A percentile compares a stretch with the other conserved stretches of the same genome.
Evolutionary conservation across 2,797 vertebrate genomes (phyloP).

Genomic region (Neosilurus hyrtlii): DNA sequence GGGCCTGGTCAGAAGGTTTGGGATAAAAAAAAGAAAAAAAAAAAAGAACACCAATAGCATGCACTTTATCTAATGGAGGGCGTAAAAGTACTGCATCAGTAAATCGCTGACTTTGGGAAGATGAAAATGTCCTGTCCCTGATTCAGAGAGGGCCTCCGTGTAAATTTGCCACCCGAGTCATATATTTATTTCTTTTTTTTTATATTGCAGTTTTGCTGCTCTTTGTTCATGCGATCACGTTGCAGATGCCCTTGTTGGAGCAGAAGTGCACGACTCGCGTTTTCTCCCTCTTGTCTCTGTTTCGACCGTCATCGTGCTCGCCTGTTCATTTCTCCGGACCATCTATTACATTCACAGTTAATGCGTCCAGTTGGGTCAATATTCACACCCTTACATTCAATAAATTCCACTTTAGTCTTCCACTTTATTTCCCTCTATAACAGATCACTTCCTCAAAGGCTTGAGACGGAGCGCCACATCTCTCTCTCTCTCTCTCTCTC

Average conservation of each 20-base stretch:
- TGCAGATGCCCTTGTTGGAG: constrained; percentile 40
- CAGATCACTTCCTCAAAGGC: constrained; percentile 29
- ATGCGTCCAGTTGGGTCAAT: not conserved
- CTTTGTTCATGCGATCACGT: constrained; percentile 22
- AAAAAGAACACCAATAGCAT: constrained; percentile 57
- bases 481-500: not conserved
- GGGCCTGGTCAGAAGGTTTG: constrained; percentile 63
- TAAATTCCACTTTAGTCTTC: not conserved
- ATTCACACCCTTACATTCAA: not conserved
- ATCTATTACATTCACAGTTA: not conserved
- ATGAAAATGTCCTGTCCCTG: constrained; percentile 37
- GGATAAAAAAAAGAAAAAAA: not conserved
- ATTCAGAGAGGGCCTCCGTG: constrained; percentile 20
- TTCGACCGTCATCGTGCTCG: not conserved
- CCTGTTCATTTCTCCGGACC: not conserved
- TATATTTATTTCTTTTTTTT: constrained; percentile 19
- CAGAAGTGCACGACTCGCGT: constrained; percentile 22
- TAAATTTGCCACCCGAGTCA: constrained; percentile 21
- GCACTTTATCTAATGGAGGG: constrained; percentile 54
- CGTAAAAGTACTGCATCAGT: constrained; percentile 37
- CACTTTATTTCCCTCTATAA: not conserved
- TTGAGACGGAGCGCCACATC: constrained; percentile 32
- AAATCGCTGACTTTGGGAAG: constrained; percentile 47
- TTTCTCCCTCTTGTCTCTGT: not conserved
- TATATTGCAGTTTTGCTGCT: constrained; percentile 29